A percentile compares a stretch with the other conserved stretches of the same genome.
Conservation (phyloP, 1,140 invertebrate genomes). For the Ditylenchus dipsaci region DNA sequence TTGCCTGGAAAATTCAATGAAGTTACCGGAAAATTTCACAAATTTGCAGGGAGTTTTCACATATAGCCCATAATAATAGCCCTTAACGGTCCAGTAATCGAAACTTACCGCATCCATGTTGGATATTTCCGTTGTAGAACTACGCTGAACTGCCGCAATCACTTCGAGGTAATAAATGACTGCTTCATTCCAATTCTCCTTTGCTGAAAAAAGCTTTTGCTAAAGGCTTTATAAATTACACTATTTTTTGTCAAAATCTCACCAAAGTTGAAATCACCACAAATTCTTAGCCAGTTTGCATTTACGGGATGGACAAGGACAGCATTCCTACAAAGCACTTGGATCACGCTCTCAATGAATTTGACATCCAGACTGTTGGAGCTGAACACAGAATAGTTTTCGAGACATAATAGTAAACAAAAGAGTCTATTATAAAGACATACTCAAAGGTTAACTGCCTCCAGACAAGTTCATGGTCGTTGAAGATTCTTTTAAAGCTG, state of each 20-base stretch:
- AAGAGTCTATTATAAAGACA: not conserved
- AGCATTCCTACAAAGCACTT: conserved; percentile 20
- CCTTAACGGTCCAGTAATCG: no score
- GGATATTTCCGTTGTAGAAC: not conserved
- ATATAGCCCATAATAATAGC: no score
- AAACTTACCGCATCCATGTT: not conserved
- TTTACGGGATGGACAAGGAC: conserved; percentile 19
- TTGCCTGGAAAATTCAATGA: no score
- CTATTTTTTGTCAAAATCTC: not conserved
- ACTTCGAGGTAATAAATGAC: conserved; percentile 14
- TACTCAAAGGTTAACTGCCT: not conserved
- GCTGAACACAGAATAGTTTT: not conserved
- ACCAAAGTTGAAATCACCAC: conserved; percentile 27
- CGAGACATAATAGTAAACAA: not conserved
- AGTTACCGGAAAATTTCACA: no score
- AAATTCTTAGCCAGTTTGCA: conserved; percentile 11
- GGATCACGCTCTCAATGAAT: conserved; percentile 22
- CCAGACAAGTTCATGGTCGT: not conserved
- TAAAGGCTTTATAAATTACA: not conserved
- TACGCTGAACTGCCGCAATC: conserved; percentile 13
- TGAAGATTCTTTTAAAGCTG: not conserved
- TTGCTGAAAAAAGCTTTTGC: not conserved
- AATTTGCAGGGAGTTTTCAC: no score
- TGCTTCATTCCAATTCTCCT: conserved; percentile 18
- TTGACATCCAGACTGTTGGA: conserved; percentile 7